Conservation (phyloP, 2,888 invertebrate genomes). For the Campoletis raptor region DNA sequence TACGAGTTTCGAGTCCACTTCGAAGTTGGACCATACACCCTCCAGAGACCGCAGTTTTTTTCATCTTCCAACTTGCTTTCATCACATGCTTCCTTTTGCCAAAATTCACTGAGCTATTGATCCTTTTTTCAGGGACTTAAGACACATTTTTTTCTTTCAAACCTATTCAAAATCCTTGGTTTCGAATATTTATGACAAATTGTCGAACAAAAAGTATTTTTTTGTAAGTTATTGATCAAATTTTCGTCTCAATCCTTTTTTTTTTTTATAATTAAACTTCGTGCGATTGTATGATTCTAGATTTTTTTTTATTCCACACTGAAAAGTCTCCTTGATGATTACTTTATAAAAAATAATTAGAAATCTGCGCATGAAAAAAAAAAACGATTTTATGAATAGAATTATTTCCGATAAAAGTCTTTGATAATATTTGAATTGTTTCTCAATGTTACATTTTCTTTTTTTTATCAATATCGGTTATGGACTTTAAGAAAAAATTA, state of each 20-base stretch:
- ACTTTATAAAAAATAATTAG: background rate
- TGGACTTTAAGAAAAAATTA: too few species aligned
- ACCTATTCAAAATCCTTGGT: background rate
- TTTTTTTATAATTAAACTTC: too few species aligned
- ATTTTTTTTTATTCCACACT: too few species aligned
- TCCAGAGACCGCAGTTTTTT: slow-evolving; percentile 44
- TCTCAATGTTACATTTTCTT: background rate
- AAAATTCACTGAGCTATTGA: slow-evolving; percentile 51
- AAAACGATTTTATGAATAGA: background rate
- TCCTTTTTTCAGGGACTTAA: slow-evolving; percentile 4
- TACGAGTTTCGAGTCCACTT: slow-evolving; percentile 60
- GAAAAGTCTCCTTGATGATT: background rate
- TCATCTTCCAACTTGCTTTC: slow-evolving; percentile 19
- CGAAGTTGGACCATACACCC: slow-evolving; percentile 45
- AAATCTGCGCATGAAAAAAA: background rate
- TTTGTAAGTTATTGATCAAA: background rate
- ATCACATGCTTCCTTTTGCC: slow-evolving; percentile 39
- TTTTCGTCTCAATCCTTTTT: too few species aligned
- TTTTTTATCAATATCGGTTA: background rate
- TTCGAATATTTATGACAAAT: background rate
- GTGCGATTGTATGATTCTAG: too few species aligned
- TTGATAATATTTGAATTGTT: background rate
- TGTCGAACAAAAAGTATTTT: background rate
- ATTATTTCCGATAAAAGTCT: background rate
- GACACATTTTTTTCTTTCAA: background rate